A percentile compares a stretch with the other conserved stretches of the same genome.
Conservation (phyloP, 2,797 vertebrate species). For the Neosalanx taihuensis region DNA sequence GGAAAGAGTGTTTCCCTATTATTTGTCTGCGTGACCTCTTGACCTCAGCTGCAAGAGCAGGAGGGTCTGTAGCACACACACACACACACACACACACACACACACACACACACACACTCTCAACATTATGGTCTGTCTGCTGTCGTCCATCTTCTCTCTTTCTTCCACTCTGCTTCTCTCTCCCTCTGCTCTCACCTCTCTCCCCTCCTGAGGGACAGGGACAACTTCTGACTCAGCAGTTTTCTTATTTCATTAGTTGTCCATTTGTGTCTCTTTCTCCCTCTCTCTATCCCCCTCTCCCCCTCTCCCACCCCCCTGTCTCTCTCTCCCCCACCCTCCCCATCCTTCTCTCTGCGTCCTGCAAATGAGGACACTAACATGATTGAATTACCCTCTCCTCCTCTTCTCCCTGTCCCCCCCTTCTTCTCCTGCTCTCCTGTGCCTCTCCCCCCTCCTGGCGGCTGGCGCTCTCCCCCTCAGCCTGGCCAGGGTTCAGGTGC, state of each 20-base stretch:
- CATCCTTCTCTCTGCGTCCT: conserved; percentile 46
- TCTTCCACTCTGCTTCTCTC: background rate
- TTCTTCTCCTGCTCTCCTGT: conserved; percentile 30
- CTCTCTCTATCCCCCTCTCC: background rate
- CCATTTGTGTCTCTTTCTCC: conserved; percentile 43
- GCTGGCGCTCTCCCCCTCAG: conserved; percentile 58
- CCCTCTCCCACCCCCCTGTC: conserved; percentile 10
- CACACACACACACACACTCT: conserved; percentile 8
- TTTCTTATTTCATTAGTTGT: conserved; percentile 65
- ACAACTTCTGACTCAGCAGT: conserved; percentile 63
- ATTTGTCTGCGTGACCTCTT: conserved; percentile 8
- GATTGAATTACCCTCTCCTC: conserved; percentile 61
- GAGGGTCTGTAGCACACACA: background rate
- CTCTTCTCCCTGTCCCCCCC: conserved; percentile 13
- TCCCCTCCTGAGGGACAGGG: conserved; percentile 37
- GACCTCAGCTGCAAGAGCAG: conserved; percentile 27
- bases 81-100: background rate
- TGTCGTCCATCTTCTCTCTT: background rate
- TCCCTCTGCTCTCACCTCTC: conserved; percentile 29
- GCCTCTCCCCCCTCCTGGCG: background rate
- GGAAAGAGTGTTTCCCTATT: conserved; percentile 13
- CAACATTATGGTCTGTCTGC: too few species aligned
- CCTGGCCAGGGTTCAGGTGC: conserved; percentile 51
- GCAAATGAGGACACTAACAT: conserved; percentile 59
- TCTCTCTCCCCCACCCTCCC: conserved; percentile 3